Evolutionary conservation across 1,140 invertebrate genomes (phyloP).

Genomic region (Sitodiplosis mosellana): DNA sequence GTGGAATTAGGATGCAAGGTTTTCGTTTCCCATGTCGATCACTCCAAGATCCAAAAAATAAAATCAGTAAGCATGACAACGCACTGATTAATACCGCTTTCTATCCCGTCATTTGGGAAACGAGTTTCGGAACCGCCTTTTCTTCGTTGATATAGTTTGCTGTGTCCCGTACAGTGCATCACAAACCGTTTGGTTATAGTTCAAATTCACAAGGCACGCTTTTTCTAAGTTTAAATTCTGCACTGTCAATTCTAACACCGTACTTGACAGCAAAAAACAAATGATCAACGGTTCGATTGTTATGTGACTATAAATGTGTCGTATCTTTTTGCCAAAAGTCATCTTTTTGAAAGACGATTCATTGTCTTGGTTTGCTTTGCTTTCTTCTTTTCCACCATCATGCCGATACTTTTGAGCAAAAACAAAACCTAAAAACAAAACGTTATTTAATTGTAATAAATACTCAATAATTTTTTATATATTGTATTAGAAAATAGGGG

Average conservation of each 20-base stretch:
- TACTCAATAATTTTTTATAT: too few species aligned
- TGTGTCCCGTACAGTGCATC: slow-evolving; percentile 43
- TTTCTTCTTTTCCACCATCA: too few species aligned
- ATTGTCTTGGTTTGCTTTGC: background rate
- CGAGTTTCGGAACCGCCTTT: slow-evolving; percentile 50
- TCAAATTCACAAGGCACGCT: slow-evolving; percentile 62
- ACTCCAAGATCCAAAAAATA: slow-evolving; percentile 63
- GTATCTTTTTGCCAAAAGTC: slow-evolving; percentile 31
- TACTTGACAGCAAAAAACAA: slow-evolving; percentile 60
- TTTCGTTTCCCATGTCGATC: slow-evolving; percentile 56
- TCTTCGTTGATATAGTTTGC: slow-evolving; percentile 33
- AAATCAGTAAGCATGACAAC: slow-evolving; percentile 52
- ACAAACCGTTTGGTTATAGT: slow-evolving; percentile 47
- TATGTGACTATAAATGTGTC: slow-evolving; percentile 39
- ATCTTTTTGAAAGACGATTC: slow-evolving; percentile 22
- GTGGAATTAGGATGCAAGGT: slow-evolving; percentile 65
- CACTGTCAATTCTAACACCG: slow-evolving; percentile 53
- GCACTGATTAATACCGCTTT: slow-evolving; percentile 58
- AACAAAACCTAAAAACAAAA: too few species aligned
- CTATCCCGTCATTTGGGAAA: slow-evolving; percentile 60
- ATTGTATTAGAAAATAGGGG: too few species aligned
- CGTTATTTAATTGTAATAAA: too few species aligned
- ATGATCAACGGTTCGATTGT: slow-evolving; percentile 64
- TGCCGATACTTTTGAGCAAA: too few species aligned
- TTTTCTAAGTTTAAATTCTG: slow-evolving; percentile 70